phyloP scores from a whole-genome alignment of 2,797 vertebrate species.

The Acestrorhynchus altus region DNA sequence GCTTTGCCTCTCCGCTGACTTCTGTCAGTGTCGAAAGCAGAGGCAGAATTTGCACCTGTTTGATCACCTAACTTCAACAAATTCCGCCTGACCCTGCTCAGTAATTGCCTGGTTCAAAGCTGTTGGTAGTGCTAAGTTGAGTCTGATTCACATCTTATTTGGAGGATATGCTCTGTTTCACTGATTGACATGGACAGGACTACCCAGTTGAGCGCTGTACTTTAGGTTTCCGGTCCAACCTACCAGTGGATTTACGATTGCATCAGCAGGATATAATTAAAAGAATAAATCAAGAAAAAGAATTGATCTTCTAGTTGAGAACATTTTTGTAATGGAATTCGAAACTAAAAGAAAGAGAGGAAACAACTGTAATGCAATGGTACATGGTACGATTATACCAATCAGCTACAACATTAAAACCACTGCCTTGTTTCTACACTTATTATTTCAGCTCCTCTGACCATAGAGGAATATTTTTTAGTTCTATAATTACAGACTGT shows the following conservation, averaged over 20 bases:
- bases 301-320: background rate
- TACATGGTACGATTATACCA: no score
- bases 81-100: background rate
- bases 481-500: no score
- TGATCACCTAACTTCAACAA: slow-evolving; percentile 11
- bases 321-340: no score
- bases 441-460: no score
- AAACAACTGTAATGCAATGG: no score
- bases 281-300: background rate
- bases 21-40: background rate
- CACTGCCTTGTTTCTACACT: no score
- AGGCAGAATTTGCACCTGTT: background rate
- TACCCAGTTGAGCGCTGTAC: background rate
- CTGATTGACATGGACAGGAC: background rate
- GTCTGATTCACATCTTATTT: background rate
- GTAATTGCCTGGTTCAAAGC: slow-evolving; percentile 1
- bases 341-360: no score
- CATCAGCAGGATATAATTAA: background rate
- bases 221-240: background rate
- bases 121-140: background rate
- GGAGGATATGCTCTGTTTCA: background rate
- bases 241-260: background rate
- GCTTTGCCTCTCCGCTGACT: background rate
- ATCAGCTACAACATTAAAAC: no score
- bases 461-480: no score